phyloP scores from a whole-genome alignment of 2,797 vertebrate species.

The Cercopithecus diana region DNA sequence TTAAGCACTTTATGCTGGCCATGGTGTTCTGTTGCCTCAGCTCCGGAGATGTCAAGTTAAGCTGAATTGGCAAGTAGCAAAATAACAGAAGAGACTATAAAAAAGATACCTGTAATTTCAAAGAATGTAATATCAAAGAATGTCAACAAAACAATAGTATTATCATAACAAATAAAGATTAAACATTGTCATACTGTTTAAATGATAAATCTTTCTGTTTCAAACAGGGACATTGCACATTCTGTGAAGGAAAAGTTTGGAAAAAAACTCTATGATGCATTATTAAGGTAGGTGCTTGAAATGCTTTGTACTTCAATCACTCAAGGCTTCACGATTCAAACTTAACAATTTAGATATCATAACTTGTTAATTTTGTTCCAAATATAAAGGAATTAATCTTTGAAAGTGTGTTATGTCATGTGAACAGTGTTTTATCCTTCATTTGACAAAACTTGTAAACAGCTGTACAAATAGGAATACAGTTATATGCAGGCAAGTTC shows the following conservation, averaged over 20 bases:
- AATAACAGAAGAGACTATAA: background rate
- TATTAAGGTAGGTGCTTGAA: conserved; percentile 90
- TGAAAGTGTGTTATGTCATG: background rate
- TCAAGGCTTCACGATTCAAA: background rate
- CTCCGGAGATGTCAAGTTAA: background rate
- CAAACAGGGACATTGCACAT: conserved; percentile 94
- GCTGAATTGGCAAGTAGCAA: background rate
- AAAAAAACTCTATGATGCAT: conserved; percentile 93
- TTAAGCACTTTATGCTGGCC: background rate
- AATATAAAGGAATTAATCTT: background rate
- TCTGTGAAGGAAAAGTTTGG: conserved; percentile 97
- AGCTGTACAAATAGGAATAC: background rate
- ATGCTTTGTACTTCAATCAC: background rate
- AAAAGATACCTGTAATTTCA: background rate
- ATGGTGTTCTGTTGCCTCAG: background rate
- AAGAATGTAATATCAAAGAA: background rate
- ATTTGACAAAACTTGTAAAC: background rate
- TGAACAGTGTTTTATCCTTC: background rate
- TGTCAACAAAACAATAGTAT: background rate
- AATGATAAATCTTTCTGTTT: conserved; percentile 53
- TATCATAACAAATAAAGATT: background rate
- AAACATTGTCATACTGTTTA: background rate
- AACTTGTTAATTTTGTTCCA: background rate
- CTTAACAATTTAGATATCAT: background rate
- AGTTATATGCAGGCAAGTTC: background rate